Base-by-base conservation (phyloP, 2,113 vertebrate genomes). In the Gasterosteus aculeatus region DNA sequence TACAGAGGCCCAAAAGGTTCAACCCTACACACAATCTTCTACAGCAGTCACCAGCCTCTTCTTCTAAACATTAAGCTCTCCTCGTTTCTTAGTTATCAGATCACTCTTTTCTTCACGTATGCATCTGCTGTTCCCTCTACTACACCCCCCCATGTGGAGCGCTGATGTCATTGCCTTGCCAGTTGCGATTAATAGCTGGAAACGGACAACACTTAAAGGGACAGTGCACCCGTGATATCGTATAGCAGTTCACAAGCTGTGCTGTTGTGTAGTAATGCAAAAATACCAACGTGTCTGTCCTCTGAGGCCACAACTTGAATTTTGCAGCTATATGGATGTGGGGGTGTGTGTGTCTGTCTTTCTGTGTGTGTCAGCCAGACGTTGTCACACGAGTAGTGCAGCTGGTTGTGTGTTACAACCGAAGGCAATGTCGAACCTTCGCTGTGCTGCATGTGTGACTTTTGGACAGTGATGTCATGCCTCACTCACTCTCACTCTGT, bases 151-250 rank as follows among this genome's bases (percentile, higher is more conserved):
- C 72, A 76, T 83, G 85, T 82, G 67, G 84, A 92, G 87, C 70
- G 69, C 81, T 94, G 94, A 94, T 94, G 94, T 94, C 94, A 94
- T 93, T 79, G 84, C 86, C 86, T 87, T 44, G 56, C 84, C 81
- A 75, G 86, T 93, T 94, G 87, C 92, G 93, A 92, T 93, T 94
- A 94, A 93, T 94, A 94, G 92, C 92, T 89, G 87, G 85, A 91
- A 93, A 92, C 84, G 89, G 90, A 88, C 90, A 82, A 82, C 79
- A 80, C 91, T 93, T 93, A 93, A 93, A 94, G 92, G 72, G 84
- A 74, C 87, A 93, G 86, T 60, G n/a, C 71, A 9, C 68, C 75
- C 51, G 78, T 58, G 86, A 84, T 72, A 84, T 78, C 79, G 72
- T 16, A 49, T 47, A 7, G 31, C 80, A 38, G 35, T 39, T 77